Evolutionary conservation across 37 sponge, comb jelly and placozoan genomes (phyloP).

Genomic region (Spongia lamella): DNA sequence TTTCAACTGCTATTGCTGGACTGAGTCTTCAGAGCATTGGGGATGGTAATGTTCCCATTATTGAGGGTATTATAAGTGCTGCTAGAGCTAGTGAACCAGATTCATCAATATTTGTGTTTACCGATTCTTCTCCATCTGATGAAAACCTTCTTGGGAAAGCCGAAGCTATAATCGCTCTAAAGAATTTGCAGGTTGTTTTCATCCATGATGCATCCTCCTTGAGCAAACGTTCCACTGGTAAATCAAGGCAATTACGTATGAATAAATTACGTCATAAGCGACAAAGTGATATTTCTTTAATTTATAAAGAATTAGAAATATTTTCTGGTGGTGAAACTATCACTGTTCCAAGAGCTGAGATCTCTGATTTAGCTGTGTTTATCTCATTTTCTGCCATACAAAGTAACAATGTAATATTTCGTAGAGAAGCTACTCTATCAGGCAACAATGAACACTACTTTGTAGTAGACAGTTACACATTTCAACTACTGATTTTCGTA

Average conservation of each 20-base stretch:
- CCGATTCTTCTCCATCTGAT: slow-evolving; percentile 57
- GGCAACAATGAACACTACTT: not conserved
- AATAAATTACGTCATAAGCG: slow-evolving; percentile 1
- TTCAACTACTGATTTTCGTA: not conserved
- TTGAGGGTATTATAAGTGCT: slow-evolving; percentile 58
- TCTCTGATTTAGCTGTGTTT: slow-evolving; percentile 24
- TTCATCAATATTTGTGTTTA: slow-evolving; percentile 65
- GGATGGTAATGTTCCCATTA: slow-evolving; percentile 59
- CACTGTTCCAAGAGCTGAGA: not conserved
- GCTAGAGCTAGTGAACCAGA: slow-evolving; percentile 38
- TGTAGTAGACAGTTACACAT: slow-evolving; percentile 6
- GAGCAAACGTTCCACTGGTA: no score
- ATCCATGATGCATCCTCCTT: no score
- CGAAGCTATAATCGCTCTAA: slow-evolving; percentile 8
- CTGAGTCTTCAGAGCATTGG: slow-evolving; percentile 36
- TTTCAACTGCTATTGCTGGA: slow-evolving; percentile 20
- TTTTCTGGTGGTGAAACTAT: slow-evolving; percentile 38
- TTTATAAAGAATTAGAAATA: slow-evolving; percentile 13
- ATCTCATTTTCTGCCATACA: slow-evolving; percentile 7
- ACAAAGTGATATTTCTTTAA: not conserved
- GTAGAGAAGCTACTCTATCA: not conserved
- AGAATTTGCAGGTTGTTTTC: not conserved
- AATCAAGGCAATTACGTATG: no score
- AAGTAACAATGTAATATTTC: slow-evolving; percentile 4
- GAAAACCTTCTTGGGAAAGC: slow-evolving; percentile 3